A percentile compares a stretch with the other conserved stretches of the same genome.
These are phyloP conservation scores for Paedocypris sp. DNA, from an alignment of 2,113 vertebrate species.

Conservation along the genomic window DNA sequence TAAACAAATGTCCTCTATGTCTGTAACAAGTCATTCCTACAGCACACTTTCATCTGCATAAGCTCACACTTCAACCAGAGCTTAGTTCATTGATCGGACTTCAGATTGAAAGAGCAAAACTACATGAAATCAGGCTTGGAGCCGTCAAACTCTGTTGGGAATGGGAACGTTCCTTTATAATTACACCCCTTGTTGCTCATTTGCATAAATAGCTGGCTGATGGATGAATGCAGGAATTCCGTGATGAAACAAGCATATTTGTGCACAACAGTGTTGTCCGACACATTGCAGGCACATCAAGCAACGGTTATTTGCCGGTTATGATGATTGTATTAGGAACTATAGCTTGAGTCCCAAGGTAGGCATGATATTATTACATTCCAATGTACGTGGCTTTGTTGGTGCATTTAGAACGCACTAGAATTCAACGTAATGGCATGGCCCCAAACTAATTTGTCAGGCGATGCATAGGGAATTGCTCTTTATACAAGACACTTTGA, in stretches of 20 bases:
- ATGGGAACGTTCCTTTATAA: slow-evolving; percentile 7
- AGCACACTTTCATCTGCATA: slow-evolving; percentile 10
- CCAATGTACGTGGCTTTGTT: too few species aligned
- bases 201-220: slow-evolving; percentile 4
- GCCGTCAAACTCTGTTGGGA: background rate
- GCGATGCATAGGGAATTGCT: background rate
- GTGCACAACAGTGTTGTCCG: background rate
- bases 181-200: background rate
- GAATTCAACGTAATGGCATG: too few species aligned
- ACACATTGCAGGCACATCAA: too few species aligned
- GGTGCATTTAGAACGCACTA: too few species aligned
- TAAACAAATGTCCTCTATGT: slow-evolving; percentile 11
- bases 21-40: background rate
- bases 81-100: background rate
- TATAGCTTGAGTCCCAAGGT: too few species aligned
- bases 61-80: background rate
- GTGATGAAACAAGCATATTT: background rate
- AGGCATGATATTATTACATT: background rate
- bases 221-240: background rate
- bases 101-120: background rate
- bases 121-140: background rate
- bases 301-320: too few species aligned
- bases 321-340: too few species aligned
- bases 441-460: too few species aligned
- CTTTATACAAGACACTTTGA: background rate